Evolutionary conservation across 2,888 invertebrate genomes (phyloP).

Genomic region (Athrips mouffetella): DNA sequence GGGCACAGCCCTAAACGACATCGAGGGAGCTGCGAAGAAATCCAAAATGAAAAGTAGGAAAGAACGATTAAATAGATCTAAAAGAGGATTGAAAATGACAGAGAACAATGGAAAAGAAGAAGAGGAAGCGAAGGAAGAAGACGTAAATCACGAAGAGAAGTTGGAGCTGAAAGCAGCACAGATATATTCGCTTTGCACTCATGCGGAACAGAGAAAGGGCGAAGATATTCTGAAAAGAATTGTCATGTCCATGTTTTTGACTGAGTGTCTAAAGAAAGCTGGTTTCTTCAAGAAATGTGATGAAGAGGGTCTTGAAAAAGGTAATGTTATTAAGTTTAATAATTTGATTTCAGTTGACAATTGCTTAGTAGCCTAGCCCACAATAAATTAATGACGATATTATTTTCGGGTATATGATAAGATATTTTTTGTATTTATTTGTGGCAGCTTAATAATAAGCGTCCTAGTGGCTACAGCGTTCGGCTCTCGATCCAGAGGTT

Average conservation of each 20-base stretch:
- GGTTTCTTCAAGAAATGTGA: constrained; percentile 78
- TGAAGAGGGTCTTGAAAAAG: constrained; percentile 6
- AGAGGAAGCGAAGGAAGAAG: constrained; percentile 45
- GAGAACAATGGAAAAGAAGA: constrained; percentile 48
- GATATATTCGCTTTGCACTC: constrained; percentile 82
- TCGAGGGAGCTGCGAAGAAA: constrained; percentile 60
- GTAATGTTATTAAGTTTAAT: constrained; percentile 3
- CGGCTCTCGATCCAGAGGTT: too few relatives aligned
- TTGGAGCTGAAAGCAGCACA: constrained; percentile 59
- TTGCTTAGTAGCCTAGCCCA: too few relatives aligned
- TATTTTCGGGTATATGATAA: too few relatives aligned
- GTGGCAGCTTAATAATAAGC: too few relatives aligned
- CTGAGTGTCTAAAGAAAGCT: constrained; percentile 83
- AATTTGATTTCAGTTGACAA: too few relatives aligned
- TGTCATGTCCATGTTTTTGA: constrained; percentile 86
- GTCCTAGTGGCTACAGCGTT: too few relatives aligned
- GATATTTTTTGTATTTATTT: too few relatives aligned
- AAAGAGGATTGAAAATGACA: constrained; percentile 51
- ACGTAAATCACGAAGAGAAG: constrained; percentile 51
- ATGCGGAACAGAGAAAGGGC: constrained; percentile 78
- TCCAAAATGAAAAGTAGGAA: constrained; percentile 64
- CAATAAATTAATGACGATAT: too few relatives aligned
- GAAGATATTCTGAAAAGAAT: constrained; percentile 86
- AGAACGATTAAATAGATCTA: constrained; percentile 60
- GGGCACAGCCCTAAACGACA: constrained; percentile 52